Percentiles rank a stretch among this genome's conserved stretches.
phyloP scores from a whole-genome alignment of 2,797 vertebrate genomes.

The Periophthalmus magnuspinnatus region DNA sequence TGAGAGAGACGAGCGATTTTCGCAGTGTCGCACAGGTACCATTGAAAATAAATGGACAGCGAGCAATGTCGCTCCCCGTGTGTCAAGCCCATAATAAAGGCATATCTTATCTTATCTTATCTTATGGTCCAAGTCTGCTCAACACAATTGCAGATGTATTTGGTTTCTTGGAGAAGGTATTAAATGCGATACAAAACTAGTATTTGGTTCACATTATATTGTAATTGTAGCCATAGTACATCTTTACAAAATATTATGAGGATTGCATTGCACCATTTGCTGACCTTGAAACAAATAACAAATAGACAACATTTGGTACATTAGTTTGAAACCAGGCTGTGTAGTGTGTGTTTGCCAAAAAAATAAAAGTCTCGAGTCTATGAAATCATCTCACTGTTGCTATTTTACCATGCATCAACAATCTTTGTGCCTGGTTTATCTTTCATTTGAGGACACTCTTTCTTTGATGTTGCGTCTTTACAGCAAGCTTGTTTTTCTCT shows the following conservation, averaged over 20 bases:
- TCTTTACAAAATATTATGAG: constrained; percentile 27
- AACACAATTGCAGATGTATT: no score
- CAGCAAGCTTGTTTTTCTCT: constrained; percentile 23
- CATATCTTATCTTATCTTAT: no score
- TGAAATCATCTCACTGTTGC: constrained; percentile 39
- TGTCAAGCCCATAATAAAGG: no score
- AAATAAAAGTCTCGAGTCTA: constrained; percentile 38
- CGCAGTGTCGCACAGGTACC: no score
- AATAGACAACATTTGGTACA: constrained; percentile 28
- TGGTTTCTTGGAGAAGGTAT: no score
- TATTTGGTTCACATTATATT: not conserved
- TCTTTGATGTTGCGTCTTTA: constrained; percentile 18
- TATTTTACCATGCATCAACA: constrained; percentile 30
- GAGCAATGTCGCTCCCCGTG: no score
- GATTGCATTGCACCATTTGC: constrained; percentile 33
- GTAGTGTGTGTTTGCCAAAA: constrained; percentile 26
- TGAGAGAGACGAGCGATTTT: no score
- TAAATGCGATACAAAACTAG: not conserved
- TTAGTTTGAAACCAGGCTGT: constrained; percentile 41
- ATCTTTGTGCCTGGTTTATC: constrained; percentile 8
- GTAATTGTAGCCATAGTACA: not conserved
- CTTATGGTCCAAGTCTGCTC: no score
- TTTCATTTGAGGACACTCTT: constrained; percentile 17
- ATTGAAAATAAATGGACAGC: no score
- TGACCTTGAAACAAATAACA: constrained; percentile 64